Conservation (phyloP, 92 coral and sea anemone species). For the Actinostola sp. region DNA sequence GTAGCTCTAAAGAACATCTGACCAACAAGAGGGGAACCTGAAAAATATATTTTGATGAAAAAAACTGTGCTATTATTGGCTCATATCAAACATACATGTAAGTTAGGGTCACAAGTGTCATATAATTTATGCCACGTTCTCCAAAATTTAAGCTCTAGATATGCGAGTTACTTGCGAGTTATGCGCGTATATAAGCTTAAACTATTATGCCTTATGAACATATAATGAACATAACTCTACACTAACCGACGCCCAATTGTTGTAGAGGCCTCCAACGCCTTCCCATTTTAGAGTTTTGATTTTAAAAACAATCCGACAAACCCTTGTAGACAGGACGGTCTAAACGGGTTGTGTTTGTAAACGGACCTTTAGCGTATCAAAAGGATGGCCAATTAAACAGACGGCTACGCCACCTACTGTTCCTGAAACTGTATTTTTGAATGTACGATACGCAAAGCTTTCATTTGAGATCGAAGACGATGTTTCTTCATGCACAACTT, state of each 20-base stretch:
- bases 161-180: too few species aligned
- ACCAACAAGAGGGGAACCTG: slow-evolving; percentile 92
- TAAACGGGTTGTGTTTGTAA: slow-evolving; percentile 87
- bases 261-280: slow-evolving; percentile 89
- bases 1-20: slow-evolving; percentile 94
- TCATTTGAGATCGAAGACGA: slow-evolving; percentile 33
- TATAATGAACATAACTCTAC: not conserved
- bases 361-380: slow-evolving; percentile 87
- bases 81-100: too few species aligned
- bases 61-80: not conserved
- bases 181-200: too few species aligned
- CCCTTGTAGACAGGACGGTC: slow-evolving; percentile 83
- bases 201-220: too few species aligned
- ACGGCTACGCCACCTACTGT: slow-evolving; percentile 86
- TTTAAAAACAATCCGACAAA: slow-evolving; percentile 74
- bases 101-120: too few species aligned
- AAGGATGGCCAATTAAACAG: slow-evolving; percentile 90
- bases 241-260: slow-evolving; percentile 89
- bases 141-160: too few species aligned
- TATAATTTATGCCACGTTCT: too few species aligned
- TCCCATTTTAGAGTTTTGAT: slow-evolving; percentile 91
- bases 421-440: slow-evolving; percentile 77
- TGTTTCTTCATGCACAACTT: slow-evolving; percentile 1
- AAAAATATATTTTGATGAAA: not conserved
- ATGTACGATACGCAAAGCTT: slow-evolving; percentile 64